Evolutionary conservation across 2,797 vertebrate species (phyloP).

Genomic region (Esox masquinongy): DNA sequence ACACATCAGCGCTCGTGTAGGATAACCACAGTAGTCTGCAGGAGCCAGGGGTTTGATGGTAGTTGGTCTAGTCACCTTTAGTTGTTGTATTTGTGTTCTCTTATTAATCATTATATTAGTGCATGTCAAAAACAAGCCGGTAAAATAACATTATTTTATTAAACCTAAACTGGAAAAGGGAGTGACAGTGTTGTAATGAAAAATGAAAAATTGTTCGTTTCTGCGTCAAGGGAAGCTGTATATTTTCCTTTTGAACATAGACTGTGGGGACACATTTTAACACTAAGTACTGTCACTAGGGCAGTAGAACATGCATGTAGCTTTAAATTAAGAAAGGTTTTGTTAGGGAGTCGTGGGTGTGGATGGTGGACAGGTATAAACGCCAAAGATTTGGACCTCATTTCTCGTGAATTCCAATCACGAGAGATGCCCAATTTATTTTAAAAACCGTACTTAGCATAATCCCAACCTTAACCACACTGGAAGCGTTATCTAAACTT

Average conservation of each 20-base stretch:
- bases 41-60: neutral
- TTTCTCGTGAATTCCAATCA: too few species aligned
- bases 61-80: constrained; percentile 19
- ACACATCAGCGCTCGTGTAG: neutral
- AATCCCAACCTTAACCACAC: too few species aligned
- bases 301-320: neutral
- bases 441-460: too few species aligned
- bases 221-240: constrained; percentile 11
- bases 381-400: too few species aligned
- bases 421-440: too few species aligned
- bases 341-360: too few species aligned
- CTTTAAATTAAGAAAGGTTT: too few species aligned
- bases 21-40: neutral
- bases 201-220: constrained; percentile 36
- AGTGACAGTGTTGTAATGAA: constrained; percentile 37
- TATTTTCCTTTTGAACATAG: constrained; percentile 19
- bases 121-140: constrained; percentile 37
- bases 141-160: constrained; percentile 51
- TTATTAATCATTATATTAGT: constrained; percentile 42
- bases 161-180: constrained; percentile 39
- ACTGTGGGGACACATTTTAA: neutral
- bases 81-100: constrained; percentile 16
- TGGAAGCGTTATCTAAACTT: too few species aligned
- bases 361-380: too few species aligned
- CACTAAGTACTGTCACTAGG: too few species aligned